These are phyloP conservation scores for Chionodraco myersi DNA, from an alignment of 2,113 vertebrate species.

Conservation along the genomic window DNA sequence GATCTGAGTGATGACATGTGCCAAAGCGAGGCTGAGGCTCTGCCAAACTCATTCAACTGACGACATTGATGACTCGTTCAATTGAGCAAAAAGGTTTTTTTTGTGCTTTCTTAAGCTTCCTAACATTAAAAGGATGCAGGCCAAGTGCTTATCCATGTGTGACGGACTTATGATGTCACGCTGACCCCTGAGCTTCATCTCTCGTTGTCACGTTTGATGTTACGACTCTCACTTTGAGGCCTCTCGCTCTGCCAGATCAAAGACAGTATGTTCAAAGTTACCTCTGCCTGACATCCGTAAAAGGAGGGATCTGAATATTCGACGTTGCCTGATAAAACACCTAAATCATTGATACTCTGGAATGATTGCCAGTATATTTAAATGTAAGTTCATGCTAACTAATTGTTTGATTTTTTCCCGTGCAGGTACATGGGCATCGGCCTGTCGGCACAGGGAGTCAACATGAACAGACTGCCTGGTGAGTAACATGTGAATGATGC, in stretches of 20 bases:
- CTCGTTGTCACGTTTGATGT: not conserved
- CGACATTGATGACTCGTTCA: slow-evolving; percentile 26
- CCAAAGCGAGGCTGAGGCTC: not conserved
- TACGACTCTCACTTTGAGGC: not conserved
- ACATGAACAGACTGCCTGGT: slow-evolving; percentile 99
- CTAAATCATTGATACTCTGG: not conserved
- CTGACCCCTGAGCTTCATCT: slow-evolving; percentile 11
- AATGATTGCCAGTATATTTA: not conserved
- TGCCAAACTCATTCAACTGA: not conserved
- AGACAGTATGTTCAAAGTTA: slow-evolving; percentile 4
- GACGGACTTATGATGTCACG: slow-evolving; percentile 7
- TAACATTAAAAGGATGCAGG: slow-evolving; percentile 23
- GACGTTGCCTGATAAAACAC: not conserved
- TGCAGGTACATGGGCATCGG: slow-evolving; percentile 99
- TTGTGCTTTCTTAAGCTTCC: not conserved
- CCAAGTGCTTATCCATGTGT: not conserved
- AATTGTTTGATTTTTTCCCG: slow-evolving; percentile 24
- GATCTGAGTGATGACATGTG: slow-evolving; percentile 11
- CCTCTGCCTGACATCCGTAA: not conserved
- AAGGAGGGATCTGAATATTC: not conserved
- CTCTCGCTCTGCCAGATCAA: slow-evolving; percentile 19
- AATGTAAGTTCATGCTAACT: not conserved
- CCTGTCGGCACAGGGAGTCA: slow-evolving; percentile 98
- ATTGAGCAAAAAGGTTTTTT: slow-evolving; percentile 10
- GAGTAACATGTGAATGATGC: slow-evolving; percentile 77